A percentile compares a stretch with the other conserved stretches of the same genome.
phyloP scores from a whole-genome alignment of 2,113 vertebrate genomes.

The Perognathus longimembris region DNA sequence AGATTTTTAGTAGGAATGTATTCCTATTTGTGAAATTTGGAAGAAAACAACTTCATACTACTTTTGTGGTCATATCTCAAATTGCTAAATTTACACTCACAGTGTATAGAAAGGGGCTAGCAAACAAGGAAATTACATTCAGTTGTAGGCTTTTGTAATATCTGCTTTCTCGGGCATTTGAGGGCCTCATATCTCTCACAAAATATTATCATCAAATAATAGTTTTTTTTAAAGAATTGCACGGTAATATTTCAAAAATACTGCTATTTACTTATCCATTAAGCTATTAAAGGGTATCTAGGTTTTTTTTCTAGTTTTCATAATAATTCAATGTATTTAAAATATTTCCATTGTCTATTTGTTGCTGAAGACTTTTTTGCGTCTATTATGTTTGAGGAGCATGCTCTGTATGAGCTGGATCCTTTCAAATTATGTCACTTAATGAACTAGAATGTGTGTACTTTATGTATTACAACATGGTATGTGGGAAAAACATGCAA shows the following conservation, averaged over 20 bases:
- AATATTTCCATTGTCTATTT: background rate
- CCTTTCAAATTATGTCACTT: background rate
- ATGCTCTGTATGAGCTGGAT: background rate
- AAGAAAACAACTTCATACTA: background rate
- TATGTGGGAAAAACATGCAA: background rate
- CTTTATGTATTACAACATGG: background rate
- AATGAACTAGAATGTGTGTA: background rate
- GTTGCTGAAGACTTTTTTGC: background rate
- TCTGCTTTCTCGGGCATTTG: background rate
- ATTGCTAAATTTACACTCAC: background rate
- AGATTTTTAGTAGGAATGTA: background rate
- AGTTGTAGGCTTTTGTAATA: background rate
- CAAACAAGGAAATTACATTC: background rate
- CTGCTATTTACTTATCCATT: background rate
- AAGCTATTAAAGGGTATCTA: background rate
- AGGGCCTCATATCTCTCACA: fast-evolving
- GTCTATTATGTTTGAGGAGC: background rate
- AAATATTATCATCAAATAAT: too few relatives aligned
- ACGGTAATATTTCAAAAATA: background rate
- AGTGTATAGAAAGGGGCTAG: background rate
- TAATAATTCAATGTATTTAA: background rate
- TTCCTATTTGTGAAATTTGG: background rate
- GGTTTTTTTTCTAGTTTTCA: background rate
- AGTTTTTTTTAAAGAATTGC: background rate
- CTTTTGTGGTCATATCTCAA: background rate